Percentiles rank a stretch among this genome's conserved stretches.
Conservation (phyloP, 2,113 vertebrate species). For the Salminus brasiliensis region DNA sequence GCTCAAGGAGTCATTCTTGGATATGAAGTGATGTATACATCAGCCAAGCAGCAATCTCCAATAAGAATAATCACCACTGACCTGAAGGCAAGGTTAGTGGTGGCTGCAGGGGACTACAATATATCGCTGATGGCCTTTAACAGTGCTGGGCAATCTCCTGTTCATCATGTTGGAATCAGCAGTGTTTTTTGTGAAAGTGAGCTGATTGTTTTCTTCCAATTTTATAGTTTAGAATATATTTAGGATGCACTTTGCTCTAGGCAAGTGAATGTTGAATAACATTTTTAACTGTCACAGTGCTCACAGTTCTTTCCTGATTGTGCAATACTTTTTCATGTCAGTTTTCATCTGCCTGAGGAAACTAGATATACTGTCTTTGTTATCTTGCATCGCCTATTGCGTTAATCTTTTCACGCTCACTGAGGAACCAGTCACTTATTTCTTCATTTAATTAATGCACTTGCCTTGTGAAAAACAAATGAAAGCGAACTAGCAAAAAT, state of each 20-base stretch:
- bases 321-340: conserved; percentile 11
- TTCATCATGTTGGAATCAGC: neutral
- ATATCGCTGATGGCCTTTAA: conserved; percentile 39
- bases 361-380: neutral
- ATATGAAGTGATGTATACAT: conserved; percentile 58
- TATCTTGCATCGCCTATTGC: neutral
- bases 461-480: neutral
- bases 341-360: neutral
- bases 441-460: neutral
- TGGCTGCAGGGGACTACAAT: conserved; percentile 28
- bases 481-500: neutral
- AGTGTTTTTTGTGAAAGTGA: conserved; percentile 20
- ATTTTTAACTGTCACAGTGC: conserved; percentile 42
- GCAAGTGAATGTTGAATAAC: conserved; percentile 18
- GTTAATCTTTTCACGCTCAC: neutral
- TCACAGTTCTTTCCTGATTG: conserved; percentile 25
- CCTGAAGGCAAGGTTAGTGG: conserved; percentile 9
- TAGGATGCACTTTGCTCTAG: conserved; percentile 24
- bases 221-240: neutral
- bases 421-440: neutral
- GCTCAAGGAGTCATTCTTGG: conserved; percentile 51
- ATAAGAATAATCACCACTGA: conserved; percentile 13
- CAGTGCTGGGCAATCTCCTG: conserved; percentile 40
- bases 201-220: neutral
- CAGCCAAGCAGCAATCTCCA: neutral